Evolutionary conservation across 2,797 vertebrate species (phyloP).

Genomic region (Cossypha caffra): DNA sequence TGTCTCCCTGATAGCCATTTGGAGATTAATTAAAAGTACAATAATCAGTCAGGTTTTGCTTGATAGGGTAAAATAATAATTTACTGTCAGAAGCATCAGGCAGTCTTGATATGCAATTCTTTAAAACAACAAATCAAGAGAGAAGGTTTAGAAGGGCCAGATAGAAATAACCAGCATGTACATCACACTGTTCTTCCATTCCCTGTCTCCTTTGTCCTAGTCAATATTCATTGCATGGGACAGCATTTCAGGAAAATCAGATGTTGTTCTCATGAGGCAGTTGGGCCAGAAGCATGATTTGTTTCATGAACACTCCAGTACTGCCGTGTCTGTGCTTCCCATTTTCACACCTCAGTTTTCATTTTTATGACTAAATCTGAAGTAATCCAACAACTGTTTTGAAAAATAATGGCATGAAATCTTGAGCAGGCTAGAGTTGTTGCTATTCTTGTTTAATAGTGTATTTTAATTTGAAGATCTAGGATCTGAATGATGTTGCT

Average conservation of each 20-base stretch:
- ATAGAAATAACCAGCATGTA: background rate
- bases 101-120: background rate
- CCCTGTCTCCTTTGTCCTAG: background rate
- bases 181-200: background rate
- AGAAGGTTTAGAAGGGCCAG: background rate
- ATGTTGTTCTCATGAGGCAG: accelerated
- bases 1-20: background rate
- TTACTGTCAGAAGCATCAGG: background rate
- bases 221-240: accelerated
- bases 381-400: background rate
- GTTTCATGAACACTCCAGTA: accelerated
- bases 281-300: background rate
- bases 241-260: background rate
- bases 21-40: background rate
- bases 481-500: background rate
- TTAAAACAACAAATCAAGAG: background rate
- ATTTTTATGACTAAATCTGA: background rate
- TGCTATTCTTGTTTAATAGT: background rate
- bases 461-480: background rate
- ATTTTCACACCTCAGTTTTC: background rate
- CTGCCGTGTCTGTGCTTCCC: background rate
- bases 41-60: background rate
- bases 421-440: background rate
- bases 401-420: background rate
- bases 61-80: background rate